Conservation (phyloP, 37 sponge, comb jelly and placozoan species). For the Eunapius fragilis region DNA sequence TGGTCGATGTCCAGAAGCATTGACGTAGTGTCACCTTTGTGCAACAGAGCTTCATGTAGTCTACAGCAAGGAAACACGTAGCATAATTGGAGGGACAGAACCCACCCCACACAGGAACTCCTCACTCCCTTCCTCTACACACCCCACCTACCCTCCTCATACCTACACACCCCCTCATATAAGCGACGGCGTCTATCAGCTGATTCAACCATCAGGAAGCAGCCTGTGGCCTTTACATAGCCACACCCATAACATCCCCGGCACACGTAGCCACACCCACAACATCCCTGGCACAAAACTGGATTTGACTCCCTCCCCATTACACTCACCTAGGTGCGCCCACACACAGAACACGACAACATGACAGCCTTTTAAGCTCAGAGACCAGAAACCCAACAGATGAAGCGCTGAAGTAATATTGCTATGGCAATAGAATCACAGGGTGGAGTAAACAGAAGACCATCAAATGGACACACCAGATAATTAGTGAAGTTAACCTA, state of each 20-base stretch:
- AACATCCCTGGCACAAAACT: not conserved
- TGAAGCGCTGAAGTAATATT: conserved; percentile 76
- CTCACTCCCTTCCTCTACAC: too few relatives aligned
- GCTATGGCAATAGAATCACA: conserved; percentile 38
- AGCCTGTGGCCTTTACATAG: not conserved
- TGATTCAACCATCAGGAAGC: too few relatives aligned
- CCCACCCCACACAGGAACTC: too few relatives aligned
- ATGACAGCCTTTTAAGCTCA: conserved; percentile 52
- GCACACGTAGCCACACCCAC: not conserved
- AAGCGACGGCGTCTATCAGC: too few relatives aligned
- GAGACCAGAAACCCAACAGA: conserved; percentile 40
- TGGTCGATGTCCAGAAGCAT: conserved; percentile 90
- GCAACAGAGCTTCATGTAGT: conserved; percentile 66
- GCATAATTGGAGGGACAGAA: too few relatives aligned
- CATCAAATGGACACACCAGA: not conserved
- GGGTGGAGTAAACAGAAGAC: not conserved
- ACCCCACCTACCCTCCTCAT: too few relatives aligned
- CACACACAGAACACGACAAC: conserved; percentile 72
- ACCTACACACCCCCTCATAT: too few relatives aligned
- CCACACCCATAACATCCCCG: not conserved
- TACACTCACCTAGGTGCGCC: conserved; percentile 78
- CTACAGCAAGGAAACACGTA: too few relatives aligned
- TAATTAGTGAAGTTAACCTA: not conserved
- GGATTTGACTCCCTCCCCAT: not conserved
- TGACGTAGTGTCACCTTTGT: not conserved